A percentile compares a stretch with the other conserved stretches of the same genome.
Conservation (phyloP, 2,113 vertebrate genomes). For the Noctilio leporinus region DNA sequence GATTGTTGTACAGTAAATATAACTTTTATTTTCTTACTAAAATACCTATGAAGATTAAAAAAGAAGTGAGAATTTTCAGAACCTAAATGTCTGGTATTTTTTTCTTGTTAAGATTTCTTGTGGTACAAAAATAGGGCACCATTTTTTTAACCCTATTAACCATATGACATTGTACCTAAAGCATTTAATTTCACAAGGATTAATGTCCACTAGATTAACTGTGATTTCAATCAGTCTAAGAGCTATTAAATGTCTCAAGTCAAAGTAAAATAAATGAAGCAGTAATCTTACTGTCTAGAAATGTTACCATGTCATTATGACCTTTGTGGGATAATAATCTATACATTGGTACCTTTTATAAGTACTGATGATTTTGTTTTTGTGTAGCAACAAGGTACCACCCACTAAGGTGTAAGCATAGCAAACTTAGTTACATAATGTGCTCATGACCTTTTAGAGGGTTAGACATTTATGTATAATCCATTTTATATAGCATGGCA, state of each 20-base stretch:
- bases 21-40: neutral
- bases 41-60: neutral
- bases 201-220: neutral
- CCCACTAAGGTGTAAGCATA: neutral
- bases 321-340: neutral
- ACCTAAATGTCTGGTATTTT: neutral
- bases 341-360: neutral
- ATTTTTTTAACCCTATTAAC: neutral
- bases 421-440: neutral
- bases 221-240: neutral
- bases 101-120: neutral
- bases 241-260: neutral
- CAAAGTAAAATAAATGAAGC: neutral
- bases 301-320: neutral
- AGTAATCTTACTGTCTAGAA: neutral
- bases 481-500: neutral
- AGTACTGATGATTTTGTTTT: neutral
- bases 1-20: neutral
- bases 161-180: neutral
- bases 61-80: neutral
- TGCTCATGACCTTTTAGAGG: neutral
- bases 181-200: neutral
- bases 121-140: neutral
- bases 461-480: neutral
- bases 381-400: neutral